Percentiles rank a stretch among this genome's conserved stretches.
phyloP scores from a whole-genome alignment of 2,113 vertebrate genomes.

The Cyrtonyx montezumae region DNA sequence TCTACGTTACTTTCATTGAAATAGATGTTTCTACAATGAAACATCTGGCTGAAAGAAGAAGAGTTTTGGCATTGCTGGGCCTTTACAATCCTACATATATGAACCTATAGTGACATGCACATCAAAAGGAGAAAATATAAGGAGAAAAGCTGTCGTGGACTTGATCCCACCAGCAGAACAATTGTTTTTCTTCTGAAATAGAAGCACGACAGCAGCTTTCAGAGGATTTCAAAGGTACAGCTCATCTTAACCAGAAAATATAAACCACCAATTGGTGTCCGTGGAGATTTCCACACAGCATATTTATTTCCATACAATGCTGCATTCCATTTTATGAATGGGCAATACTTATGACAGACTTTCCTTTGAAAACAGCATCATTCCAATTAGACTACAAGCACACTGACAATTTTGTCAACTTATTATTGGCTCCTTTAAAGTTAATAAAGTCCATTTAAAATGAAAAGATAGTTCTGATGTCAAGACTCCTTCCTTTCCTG shows the following conservation, averaged over 20 bases:
- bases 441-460: constrained; percentile 16
- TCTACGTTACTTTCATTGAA: constrained; percentile 44
- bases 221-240: constrained; percentile 35
- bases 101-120: not conserved
- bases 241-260: constrained; percentile 43
- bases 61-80: not conserved
- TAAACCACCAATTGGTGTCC: constrained; percentile 3
- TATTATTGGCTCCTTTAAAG: not conserved
- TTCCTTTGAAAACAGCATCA: constrained; percentile 11
- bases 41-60: constrained; percentile 33
- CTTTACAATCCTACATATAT: constrained; percentile 17
- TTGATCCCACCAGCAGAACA: constrained; percentile 47
- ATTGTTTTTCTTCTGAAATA: constrained; percentile 34
- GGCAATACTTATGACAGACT: not conserved
- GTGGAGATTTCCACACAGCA: not conserved
- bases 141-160: not conserved
- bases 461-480: constrained; percentile 47
- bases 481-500: not conserved
- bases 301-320: constrained; percentile 44
- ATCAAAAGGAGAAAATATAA: constrained; percentile 27
- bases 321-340: constrained; percentile 37
- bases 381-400: constrained; percentile 32
- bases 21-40: constrained; percentile 54
- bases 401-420: constrained; percentile 50
- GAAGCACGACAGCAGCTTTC: constrained; percentile 23